Evolutionary conservation across 2,113 vertebrate species (phyloP), one percentile per base, ranked within the genome.

Genomic region (Rhadina sibilatrix): DNA sequence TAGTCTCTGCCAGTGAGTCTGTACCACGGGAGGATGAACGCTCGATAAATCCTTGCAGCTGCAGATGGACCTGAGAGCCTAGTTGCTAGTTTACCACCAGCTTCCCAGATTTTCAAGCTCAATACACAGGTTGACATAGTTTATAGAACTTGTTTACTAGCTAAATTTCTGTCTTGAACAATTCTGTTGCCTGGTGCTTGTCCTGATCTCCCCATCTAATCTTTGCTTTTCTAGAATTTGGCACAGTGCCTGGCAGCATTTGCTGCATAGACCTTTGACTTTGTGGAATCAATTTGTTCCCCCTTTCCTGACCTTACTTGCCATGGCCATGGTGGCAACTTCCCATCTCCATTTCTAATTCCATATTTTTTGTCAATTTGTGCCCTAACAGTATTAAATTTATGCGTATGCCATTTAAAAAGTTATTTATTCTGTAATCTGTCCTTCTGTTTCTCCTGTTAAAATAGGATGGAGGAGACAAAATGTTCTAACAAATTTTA

Each of bases 381-480:
- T 54, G 52, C 50, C 31, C 75, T 92, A 70, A 66, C n/a, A 50
- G n/a, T 85, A 79, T 83, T 91, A 91, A 95, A 85, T 69, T 31
- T 69, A 74, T 80, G 57, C 30, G 28, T 54, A 37, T 56, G 54
- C 59, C 54, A 83, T 88, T 93, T 70, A 12, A 72, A 95, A 82
- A 83, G 63, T 87, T 87, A 84, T 93, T 95, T 89, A 65, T 95
- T 87, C 82, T 74, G 15, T 93, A 91, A 82, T 53, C 44, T 46
- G 69, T 83, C 89, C 46, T 91, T 91, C 68, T 79, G 35, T 75
- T 88, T 80, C 69, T 92, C 24, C 24, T 64, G 12, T 70, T 89
- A 76, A 76, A 96, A 81, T 13, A 94, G 31, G 13, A 88, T 59
- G 70, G 70, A 89, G 78, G 74, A 87, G 59, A 85, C 35, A 0